Evolutionary conservation across 2,797 vertebrate species (phyloP), one percentile per base, ranked within the genome.

Genomic region (Leptatherina wallacei): DNA sequence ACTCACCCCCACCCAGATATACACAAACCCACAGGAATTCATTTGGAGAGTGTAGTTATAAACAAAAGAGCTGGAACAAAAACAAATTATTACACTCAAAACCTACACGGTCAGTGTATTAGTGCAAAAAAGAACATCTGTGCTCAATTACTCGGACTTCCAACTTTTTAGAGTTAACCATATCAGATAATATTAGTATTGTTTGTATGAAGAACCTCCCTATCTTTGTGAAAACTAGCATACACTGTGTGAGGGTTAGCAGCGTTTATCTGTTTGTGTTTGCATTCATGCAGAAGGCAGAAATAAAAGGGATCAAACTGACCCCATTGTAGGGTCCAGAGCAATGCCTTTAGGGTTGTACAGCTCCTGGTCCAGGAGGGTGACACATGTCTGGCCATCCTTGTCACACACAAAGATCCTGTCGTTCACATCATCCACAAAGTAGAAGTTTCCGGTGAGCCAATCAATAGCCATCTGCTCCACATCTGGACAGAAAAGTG

Each of bases 391-490:
- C 87, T 94, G 94, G 0, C 98, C 98, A 0, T 97, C 95, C 77
- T 95, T 96, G 92, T 98, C 96, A 89, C 98, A 99, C 69, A 99
- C 97, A 0, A 99, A 99, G 89, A 99, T 97, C 72, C 97, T 94
- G 88, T 99, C 97, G 0, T 98, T 97, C 2, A 99, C 96, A 87
- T 98, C 96, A 71, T 99, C 98, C 90, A 98, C 97, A 47, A 99
- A 99, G 93, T 99, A 99, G 94, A 99, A 97, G 94, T 99, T 99
- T 88, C 97, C 98, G 0, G 97, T 98, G 67, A 99, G 95, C 98
- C 98, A 99, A 90, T 99, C 98, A 0, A 99, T 97, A 54, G 97
- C 97, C 97, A 99, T 98, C 94, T 99, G 97, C 81, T 98, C 96
- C 84, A 99, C 98, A 44, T 98, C 97, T 99, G 90, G 61, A 87